Evolutionary conservation across 1,140 invertebrate genomes (phyloP).

Genomic region (Calosoma granatense): DNA sequence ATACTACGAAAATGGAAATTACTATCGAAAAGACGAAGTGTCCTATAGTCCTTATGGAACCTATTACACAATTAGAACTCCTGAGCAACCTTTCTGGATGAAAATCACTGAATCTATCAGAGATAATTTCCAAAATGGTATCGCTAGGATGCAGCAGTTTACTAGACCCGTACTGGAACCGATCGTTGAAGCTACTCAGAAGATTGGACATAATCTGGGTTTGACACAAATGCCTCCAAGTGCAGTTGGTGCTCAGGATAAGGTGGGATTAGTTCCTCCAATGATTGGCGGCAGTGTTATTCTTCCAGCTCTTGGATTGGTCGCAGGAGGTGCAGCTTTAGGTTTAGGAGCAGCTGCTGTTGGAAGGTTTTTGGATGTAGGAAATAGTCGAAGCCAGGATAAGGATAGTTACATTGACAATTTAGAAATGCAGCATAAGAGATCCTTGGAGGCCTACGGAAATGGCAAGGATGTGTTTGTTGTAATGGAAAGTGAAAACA

Average conservation of each 20-base stretch:
- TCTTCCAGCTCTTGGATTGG: constrained; percentile 60
- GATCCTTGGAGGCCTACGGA: constrained; percentile 37
- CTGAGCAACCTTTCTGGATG: constrained; percentile 56
- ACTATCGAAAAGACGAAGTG: constrained; percentile 35
- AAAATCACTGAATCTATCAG: constrained; percentile 59
- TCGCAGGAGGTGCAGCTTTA: constrained; percentile 67
- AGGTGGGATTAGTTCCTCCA: constrained; percentile 48
- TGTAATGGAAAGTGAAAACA: constrained; percentile 22
- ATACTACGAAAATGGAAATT: constrained; percentile 40
- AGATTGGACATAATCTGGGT: constrained; percentile 64
- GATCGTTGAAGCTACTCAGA: constrained; percentile 62
- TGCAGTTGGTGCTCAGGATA: constrained; percentile 49
- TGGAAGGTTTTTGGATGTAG: constrained; percentile 57
- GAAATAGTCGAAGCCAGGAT: constrained; percentile 44
- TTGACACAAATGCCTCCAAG: constrained; percentile 36
- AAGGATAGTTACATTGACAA: constrained; percentile 31
- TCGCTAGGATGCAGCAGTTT: constrained; percentile 55
- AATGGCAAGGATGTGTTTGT: constrained; percentile 26
- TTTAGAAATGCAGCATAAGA: constrained; percentile 45
- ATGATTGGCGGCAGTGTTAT: constrained; percentile 45
- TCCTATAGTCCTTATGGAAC: constrained; percentile 41
- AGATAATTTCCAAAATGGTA: constrained; percentile 56
- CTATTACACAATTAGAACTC: constrained; percentile 38
- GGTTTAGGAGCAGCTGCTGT: constrained; percentile 68
- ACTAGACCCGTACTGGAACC: constrained; percentile 62